These are phyloP conservation scores for Erythrolamprus reginae DNA, from an alignment of 2,113 vertebrate genomes.

Conservation along the genomic window DNA sequence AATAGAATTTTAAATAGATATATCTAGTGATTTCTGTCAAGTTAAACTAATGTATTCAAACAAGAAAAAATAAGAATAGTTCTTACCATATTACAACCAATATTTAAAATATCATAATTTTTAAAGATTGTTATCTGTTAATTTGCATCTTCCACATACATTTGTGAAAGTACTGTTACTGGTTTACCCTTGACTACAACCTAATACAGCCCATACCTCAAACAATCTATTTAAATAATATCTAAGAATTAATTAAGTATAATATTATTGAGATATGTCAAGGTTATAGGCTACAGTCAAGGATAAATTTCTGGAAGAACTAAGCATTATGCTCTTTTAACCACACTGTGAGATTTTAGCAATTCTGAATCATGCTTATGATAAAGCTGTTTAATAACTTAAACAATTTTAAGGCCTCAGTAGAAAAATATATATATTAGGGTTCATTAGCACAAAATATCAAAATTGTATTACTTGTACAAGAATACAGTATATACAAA, in stretches of 20 bases:
- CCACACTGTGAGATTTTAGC: background rate
- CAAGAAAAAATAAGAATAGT: background rate
- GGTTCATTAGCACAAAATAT: background rate
- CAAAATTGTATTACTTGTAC: background rate
- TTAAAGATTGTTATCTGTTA: background rate
- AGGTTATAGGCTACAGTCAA: background rate
- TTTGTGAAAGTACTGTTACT: background rate
- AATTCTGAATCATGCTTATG: background rate
- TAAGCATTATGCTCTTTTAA: background rate
- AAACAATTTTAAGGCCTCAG: background rate
- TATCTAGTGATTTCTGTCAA: background rate
- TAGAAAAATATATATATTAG: background rate
- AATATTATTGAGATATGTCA: background rate
- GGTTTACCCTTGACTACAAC: background rate
- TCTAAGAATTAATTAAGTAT: background rate
- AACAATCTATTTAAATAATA: background rate
- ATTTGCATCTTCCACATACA: background rate
- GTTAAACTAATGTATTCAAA: background rate
- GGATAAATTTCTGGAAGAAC: background rate
- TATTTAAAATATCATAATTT: background rate
- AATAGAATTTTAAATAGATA: background rate
- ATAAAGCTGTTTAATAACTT: background rate
- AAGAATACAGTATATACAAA: background rate
- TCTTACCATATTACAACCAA: background rate
- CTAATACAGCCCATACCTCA: background rate